These are phyloP conservation scores for Dolichotis patagonum DNA, from an alignment of 2,113 vertebrate species.

Conservation along the genomic window DNA sequence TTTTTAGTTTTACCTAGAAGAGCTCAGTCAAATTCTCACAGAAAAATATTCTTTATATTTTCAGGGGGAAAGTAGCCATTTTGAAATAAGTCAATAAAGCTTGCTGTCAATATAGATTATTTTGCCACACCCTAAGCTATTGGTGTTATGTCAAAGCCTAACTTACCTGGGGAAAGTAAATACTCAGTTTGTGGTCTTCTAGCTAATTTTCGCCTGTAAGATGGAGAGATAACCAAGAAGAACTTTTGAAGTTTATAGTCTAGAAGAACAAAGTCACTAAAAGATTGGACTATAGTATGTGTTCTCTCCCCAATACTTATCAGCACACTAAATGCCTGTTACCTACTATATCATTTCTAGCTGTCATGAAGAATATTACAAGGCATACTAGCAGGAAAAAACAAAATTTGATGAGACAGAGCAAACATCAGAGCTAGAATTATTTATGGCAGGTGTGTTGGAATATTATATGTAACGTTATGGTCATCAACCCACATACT, in stretches of 20 bases:
- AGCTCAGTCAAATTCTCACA: not conserved
- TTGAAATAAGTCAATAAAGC: not conserved
- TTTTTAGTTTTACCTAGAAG: not conserved
- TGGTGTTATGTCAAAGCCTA: not conserved
- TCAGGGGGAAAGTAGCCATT: not conserved
- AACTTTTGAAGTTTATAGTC: not conserved
- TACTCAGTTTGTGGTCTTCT: not conserved
- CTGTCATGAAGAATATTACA: not conserved
- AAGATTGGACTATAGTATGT: not conserved
- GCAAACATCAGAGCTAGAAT: not conserved
- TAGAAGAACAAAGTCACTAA: not conserved
- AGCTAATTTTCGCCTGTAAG: not conserved
- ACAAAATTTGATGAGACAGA: not conserved
- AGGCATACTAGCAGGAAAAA: not conserved
- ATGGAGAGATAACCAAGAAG: not conserved
- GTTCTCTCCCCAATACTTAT: not conserved
- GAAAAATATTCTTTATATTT: not conserved
- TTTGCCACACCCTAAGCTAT: not conserved
- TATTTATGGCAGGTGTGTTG: too few species aligned
- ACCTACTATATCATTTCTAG: too few species aligned
- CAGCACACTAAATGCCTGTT: not conserved
- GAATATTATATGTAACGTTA: too few species aligned
- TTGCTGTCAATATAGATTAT: not conserved
- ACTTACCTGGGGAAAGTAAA: not conserved
- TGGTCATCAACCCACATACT: accelerated